phyloP scores from a whole-genome alignment of 2,888 invertebrate genomes.

The Diplolepis rosae region DNA sequence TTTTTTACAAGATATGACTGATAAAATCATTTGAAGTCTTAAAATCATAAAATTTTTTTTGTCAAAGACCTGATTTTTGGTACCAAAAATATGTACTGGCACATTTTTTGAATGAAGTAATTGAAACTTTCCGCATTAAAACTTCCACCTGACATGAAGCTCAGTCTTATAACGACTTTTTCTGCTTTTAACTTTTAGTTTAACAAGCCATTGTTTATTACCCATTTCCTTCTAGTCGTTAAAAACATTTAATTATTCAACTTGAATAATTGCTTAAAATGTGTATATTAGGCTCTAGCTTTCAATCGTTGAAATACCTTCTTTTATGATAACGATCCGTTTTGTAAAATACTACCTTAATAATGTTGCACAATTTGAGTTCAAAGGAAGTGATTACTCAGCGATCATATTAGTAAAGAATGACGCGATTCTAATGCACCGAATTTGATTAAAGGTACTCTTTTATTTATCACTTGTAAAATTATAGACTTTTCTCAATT shows the following conservation, averaged over 20 bases:
- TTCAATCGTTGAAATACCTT: neutral
- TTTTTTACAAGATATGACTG: too few species aligned
- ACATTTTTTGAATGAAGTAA: too few species aligned
- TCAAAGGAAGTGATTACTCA: slow-evolving; percentile 27
- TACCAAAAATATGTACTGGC: too few species aligned
- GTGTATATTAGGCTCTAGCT: neutral
- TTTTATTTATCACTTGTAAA: slow-evolving; percentile 8
- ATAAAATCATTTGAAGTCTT: too few species aligned
- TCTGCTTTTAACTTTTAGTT: too few species aligned
- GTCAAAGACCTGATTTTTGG: too few species aligned
- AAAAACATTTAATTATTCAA: neutral
- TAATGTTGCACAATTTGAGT: slow-evolving; percentile 10
- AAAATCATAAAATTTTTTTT: too few species aligned
- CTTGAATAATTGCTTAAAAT: neutral
- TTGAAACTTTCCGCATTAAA: too few species aligned
- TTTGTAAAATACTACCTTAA: neutral
- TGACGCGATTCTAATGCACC: slow-evolving; percentile 9
- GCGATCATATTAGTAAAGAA: slow-evolving; percentile 9
- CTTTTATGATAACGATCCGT: neutral
- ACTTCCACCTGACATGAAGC: too few species aligned
- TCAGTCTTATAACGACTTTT: too few species aligned
- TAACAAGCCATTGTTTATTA: neutral
- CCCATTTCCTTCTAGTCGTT: neutral
- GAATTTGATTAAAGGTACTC: slow-evolving; percentile 1
- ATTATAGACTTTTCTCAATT: slow-evolving; percentile 4